Percentiles rank a stretch among this genome's conserved stretches.
phyloP scores from a whole-genome alignment of 2,113 vertebrate genomes.

The Lophotis ruficrista region DNA sequence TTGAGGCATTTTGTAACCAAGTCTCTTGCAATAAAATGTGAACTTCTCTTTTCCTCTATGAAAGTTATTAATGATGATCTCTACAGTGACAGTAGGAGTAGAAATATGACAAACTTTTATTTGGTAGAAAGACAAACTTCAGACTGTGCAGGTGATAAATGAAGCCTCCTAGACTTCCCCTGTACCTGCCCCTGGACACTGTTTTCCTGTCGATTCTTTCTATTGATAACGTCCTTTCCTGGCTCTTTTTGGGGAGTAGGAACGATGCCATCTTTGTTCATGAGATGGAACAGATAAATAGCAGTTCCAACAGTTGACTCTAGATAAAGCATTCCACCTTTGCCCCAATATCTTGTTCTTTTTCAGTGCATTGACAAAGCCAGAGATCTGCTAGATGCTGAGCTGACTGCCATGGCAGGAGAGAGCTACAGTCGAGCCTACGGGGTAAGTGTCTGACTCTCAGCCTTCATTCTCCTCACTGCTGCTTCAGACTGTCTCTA shows the following conservation, averaged over 20 bases:
- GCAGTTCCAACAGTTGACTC: neutral
- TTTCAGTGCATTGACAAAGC: slow-evolving; percentile 98
- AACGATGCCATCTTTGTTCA: neutral
- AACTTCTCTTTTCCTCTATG: neutral
- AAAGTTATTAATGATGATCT: neutral
- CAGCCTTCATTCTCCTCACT: neutral
- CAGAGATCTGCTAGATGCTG: slow-evolving; percentile 94
- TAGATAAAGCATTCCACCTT: neutral
- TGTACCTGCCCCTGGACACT: neutral
- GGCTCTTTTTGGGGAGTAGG: neutral
- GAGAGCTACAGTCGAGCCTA: slow-evolving; percentile 99
- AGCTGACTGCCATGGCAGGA: slow-evolving; percentile 97
- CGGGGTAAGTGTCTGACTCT: slow-evolving; percentile 78
- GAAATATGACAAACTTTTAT: neutral
- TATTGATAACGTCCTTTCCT: neutral
- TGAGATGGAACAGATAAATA: neutral
- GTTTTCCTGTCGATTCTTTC: neutral
- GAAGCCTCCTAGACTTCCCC: neutral
- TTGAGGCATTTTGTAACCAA: neutral
- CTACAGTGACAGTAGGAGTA: neutral
- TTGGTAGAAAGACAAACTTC: neutral
- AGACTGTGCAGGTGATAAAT: neutral
- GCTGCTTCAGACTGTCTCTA: neutral
- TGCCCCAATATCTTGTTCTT: neutral
- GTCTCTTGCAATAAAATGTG: neutral